These are phyloP conservation scores for Corydoras sp. DNA, from an alignment of 2,113 vertebrate species.

Conservation along the genomic window DNA sequence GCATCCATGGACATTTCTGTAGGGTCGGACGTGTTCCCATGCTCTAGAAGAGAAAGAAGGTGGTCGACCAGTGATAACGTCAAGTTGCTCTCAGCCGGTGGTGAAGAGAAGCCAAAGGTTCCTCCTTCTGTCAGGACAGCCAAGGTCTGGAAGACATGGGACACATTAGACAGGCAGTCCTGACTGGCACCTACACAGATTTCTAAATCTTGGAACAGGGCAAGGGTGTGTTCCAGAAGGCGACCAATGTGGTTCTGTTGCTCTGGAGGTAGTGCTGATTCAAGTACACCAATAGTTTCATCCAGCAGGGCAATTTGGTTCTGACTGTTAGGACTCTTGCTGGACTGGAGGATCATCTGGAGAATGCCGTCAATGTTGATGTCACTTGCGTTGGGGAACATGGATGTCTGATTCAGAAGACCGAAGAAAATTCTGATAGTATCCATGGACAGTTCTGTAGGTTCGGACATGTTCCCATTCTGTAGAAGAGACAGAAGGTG, in stretches of 20 bases:
- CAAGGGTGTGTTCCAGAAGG: constrained; percentile 48
- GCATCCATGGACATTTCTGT: too few relatives aligned
- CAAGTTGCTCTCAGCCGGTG: too few relatives aligned
- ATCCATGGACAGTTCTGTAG: constrained; percentile 22
- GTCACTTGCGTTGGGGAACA: constrained; percentile 42
- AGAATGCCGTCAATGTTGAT: constrained; percentile 48
- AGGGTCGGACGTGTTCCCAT: too few relatives aligned
- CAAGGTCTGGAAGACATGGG: constrained; percentile 48
- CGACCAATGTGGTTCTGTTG: constrained; percentile 35
- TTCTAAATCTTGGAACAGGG: constrained; percentile 45
- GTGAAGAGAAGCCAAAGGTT: too few relatives aligned
- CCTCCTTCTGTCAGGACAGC: too few relatives aligned
- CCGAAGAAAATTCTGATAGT: constrained; percentile 36
- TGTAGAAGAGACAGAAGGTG: constrained; percentile 53
- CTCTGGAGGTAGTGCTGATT: constrained; percentile 45
- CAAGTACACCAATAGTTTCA: constrained; percentile 3
- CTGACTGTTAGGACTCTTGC: too few relatives aligned
- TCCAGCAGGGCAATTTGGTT: too few relatives aligned
- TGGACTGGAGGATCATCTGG: neutral
- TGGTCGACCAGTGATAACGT: too few relatives aligned
- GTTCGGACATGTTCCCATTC: constrained; percentile 35
- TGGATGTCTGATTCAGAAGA: constrained; percentile 28
- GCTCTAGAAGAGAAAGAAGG: too few relatives aligned
- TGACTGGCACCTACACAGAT: constrained; percentile 43
- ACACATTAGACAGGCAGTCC: constrained; percentile 49